These are phyloP conservation scores for Brachionus rubens DNA, from an alignment of 1,140 invertebrate genomes.

Conservation along the genomic window DNA sequence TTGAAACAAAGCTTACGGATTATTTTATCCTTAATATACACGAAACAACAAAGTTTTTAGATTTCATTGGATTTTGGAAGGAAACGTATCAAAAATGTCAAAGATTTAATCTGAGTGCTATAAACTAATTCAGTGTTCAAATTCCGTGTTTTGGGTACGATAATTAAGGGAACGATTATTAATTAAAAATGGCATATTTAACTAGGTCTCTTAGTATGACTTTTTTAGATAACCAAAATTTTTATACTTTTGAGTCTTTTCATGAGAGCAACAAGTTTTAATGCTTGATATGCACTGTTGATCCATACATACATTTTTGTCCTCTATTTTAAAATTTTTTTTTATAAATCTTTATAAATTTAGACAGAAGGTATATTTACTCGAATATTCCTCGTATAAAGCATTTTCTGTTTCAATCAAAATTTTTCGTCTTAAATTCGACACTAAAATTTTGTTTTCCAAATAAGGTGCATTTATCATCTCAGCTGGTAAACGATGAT, in stretches of 20 bases:
- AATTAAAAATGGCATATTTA: too few relatives aligned
- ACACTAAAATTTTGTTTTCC: background rate
- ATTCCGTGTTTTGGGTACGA: too few relatives aligned
- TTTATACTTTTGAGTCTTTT: constrained; percentile 7
- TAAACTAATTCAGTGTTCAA: too few relatives aligned
- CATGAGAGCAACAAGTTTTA: constrained; percentile 2
- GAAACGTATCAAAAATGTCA: too few relatives aligned
- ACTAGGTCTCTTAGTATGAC: too few relatives aligned
- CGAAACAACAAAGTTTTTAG: too few relatives aligned
- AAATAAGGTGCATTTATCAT: constrained; percentile 25
- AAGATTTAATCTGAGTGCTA: too few relatives aligned
- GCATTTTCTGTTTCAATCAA: background rate
- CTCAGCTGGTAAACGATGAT: constrained; percentile 25
- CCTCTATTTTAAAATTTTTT: background rate
- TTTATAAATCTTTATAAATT: background rate
- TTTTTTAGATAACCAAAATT: background rate
- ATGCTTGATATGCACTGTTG: constrained; percentile 18
- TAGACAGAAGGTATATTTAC: background rate
- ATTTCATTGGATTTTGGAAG: too few relatives aligned
- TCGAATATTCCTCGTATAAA: constrained; percentile 9
- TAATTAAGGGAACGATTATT: too few relatives aligned
- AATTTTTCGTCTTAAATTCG: constrained; percentile 1
- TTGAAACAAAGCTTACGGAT: too few relatives aligned
- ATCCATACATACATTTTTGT: background rate
- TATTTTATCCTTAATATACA: too few relatives aligned